Evolutionary conservation across 2,888 invertebrate genomes (phyloP).

Genomic region (Standfussiana lucernea): DNA sequence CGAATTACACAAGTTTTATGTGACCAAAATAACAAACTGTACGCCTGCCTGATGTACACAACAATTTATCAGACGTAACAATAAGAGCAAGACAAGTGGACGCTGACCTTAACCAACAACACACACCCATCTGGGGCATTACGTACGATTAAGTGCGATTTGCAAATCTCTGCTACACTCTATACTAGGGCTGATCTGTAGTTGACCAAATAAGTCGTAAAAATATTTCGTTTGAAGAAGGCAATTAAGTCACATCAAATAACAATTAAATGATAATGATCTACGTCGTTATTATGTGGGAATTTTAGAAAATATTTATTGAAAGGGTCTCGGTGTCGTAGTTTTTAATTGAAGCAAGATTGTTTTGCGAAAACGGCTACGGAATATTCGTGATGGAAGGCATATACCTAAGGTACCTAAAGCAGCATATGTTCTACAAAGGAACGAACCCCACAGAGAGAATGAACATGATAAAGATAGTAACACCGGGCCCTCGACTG

Average conservation of each 20-base stretch:
- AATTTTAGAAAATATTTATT: background rate
- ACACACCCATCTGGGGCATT: conserved; percentile 43
- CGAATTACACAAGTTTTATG: background rate
- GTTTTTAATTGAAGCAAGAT: background rate
- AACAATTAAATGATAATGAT: conserved; percentile 16
- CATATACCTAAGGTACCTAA: background rate
- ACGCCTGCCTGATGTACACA: conserved; percentile 9
- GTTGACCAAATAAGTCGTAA: background rate
- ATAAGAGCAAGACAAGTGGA: conserved; percentile 62
- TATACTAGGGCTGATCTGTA: conserved; percentile 40
- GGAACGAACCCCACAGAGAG: no score
- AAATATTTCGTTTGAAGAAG: background rate
- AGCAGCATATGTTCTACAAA: background rate
- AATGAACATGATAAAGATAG: background rate
- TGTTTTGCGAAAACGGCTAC: background rate
- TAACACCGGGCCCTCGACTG: background rate
- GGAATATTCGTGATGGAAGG: background rate
- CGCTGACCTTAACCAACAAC: conserved; percentile 55
- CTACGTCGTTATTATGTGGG: background rate
- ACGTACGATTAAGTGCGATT: conserved; percentile 29
- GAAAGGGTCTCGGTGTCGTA: background rate
- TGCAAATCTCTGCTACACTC: conserved; percentile 46
- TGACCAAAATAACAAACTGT: conserved; percentile 13
- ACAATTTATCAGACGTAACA: conserved; percentile 44
- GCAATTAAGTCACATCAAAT: conserved; percentile 12